Percentiles rank a stretch among this genome's conserved stretches.
These are phyloP conservation scores for Spongia lamella DNA, from an alignment of 37 sponge, comb jelly and placozoan species.

Conservation along the genomic window DNA sequence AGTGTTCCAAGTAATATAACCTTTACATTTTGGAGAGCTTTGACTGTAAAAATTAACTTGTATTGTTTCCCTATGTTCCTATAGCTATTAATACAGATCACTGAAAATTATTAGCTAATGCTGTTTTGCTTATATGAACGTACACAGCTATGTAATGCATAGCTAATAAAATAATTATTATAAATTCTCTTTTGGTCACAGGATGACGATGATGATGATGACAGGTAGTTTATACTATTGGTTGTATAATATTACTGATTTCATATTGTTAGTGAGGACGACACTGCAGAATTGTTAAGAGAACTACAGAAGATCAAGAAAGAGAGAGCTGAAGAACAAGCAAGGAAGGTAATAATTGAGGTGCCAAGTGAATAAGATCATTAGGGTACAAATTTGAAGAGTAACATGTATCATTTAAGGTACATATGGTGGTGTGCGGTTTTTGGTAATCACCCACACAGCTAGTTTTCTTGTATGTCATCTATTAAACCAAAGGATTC, in stretches of 20 bases:
- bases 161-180: no score
- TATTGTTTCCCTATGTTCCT: no score
- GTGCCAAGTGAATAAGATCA: slow-evolving; percentile 31
- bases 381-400: background rate
- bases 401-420: background rate
- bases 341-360: slow-evolving; percentile 45
- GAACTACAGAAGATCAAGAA: slow-evolving; percentile 93
- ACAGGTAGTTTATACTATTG: background rate
- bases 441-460: no score
- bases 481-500: no score
- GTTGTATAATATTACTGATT: background rate
- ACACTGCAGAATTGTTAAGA: slow-evolving; percentile 89
- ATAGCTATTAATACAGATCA: no score
- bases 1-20: no score
- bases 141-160: no score
- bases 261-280: slow-evolving; percentile 77
- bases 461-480: no score
- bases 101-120: no score
- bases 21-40: no score
- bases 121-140: no score
- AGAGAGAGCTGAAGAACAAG: slow-evolving; percentile 70
- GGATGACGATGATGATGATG: background rate
- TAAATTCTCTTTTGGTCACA: background rate
- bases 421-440: slow-evolving; percentile 3
- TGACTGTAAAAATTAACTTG: no score